Base-by-base conservation (phyloP, 1,140 invertebrate species). In the Sycophaga agraensis region DNA sequence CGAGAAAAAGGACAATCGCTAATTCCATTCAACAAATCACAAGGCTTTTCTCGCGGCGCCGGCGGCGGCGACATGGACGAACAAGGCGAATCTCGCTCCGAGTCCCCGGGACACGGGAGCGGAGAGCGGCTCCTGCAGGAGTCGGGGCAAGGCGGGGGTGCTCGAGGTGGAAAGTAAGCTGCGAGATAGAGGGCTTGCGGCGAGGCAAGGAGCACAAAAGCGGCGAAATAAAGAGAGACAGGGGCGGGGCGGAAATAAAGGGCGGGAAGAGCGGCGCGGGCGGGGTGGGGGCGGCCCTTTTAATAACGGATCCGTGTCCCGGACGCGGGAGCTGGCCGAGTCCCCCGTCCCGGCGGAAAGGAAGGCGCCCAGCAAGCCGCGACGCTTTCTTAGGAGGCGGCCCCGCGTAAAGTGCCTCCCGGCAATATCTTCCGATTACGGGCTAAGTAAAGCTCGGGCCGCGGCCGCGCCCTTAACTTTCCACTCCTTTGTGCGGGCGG, bases 341-440 rank as follows among this genome's bases (percentile, higher is more conserved):
- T 39, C 37, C 37, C 37, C 14, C 37, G 6, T 39, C 37, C n/a
- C 37, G 9, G 4, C 5, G 28, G 5, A 31, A 31, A 31, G 28
- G 5, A 39, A 14, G 3, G 14, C 21, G 12, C 22, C 12, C 11
- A 64, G 67, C 67, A 66, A 70, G 56, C 69, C 4, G 68, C 69
- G 71, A 39, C 21, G 50, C 70, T 78, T 76, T 77, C 76, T 77
- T 78, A 75, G 76, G 74, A 72, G 72, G 74, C 19, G 54, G 35
- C 31, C 31, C 71, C 72, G 70, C 75, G 72, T 76, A 80, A 80
- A 80, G 78, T 80, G 76, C 75, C 77, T 75, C 67, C 74, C 67
- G 69, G 78, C 78, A 80, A 79, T 80, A 80, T 80, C 78, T 80
- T 77, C 77, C 76, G 78, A 79, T 80, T 80, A 80, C 71, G 74